A percentile compares a stretch with the other conserved stretches of the same genome.
These are phyloP conservation scores for Druon quercuslanigerum DNA, from an alignment of 1,140 invertebrate genomes.

Conservation along the genomic window DNA sequence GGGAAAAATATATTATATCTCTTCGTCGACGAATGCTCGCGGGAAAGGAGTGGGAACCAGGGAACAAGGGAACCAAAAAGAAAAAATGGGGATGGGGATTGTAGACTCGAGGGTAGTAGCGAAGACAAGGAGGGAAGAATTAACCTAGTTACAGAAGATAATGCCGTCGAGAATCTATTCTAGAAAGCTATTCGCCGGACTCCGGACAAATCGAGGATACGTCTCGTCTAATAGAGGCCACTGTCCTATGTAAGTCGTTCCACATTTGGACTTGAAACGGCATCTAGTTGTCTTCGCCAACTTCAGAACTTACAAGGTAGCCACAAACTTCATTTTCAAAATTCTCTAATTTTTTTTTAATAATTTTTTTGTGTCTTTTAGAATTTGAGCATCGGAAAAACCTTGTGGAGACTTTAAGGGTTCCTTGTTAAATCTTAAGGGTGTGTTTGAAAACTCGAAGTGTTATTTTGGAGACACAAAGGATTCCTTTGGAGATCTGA, in stretches of 20 bases:
- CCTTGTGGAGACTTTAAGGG: too few relatives aligned
- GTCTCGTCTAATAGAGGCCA: slow-evolving; percentile 57
- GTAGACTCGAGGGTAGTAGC: slow-evolving; percentile 38
- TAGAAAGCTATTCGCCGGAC: slow-evolving; percentile 53
- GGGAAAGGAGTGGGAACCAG: slow-evolving; percentile 34
- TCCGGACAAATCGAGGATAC: slow-evolving; percentile 50
- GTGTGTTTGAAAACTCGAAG: too few relatives aligned
- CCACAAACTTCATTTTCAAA: too few relatives aligned
- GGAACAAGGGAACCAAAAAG: neutral
- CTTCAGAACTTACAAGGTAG: neutral
- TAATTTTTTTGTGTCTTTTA: neutral
- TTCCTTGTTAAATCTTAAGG: too few relatives aligned
- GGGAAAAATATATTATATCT: slow-evolving; percentile 62
- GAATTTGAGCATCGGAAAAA: neutral
- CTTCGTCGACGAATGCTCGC: slow-evolving; percentile 34
- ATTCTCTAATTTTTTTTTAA: too few relatives aligned
- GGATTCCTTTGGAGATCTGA: too few relatives aligned
- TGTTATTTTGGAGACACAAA: too few relatives aligned
- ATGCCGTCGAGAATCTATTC: slow-evolving; percentile 58
- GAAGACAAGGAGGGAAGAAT: slow-evolving; percentile 53
- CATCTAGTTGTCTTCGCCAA: neutral
- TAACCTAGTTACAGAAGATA: slow-evolving; percentile 64
- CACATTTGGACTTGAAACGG: slow-evolving; percentile 42
- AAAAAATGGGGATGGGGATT: neutral
- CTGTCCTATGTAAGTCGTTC: slow-evolving; percentile 41